Conservation (phyloP, 2,797 vertebrate species). For the Buphagus erythrorhynchus region DNA sequence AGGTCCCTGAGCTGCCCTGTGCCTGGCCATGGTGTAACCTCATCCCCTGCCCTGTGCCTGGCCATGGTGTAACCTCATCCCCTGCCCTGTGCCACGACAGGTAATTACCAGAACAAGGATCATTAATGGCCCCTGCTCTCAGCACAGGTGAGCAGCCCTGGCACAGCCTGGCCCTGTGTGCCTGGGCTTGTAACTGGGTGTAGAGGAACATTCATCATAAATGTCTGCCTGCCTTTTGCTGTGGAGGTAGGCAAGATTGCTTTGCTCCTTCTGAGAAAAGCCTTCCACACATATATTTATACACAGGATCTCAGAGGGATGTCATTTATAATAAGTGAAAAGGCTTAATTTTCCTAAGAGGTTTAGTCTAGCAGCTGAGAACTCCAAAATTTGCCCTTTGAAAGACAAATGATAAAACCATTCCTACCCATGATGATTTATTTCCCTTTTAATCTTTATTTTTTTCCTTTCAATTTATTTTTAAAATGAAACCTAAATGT, state of each 20-base stretch:
- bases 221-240: neutral
- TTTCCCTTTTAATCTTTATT: neutral
- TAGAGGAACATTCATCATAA: neutral
- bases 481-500: neutral
- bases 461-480: neutral
- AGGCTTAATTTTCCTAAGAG: constrained; percentile 1
- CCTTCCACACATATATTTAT: neutral
- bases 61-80: neutral
- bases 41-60: neutral
- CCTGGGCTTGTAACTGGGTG: fast-evolving
- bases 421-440: neutral
- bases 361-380: neutral
- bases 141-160: neutral
- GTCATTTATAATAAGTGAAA: neutral
- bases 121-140: neutral
- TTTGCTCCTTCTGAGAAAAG: neutral
- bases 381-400: neutral
- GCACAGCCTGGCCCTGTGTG: neutral
- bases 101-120: neutral
- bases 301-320: neutral
- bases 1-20: neutral
- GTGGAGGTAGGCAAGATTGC: neutral
- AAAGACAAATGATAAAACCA: constrained; percentile 21
- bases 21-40: neutral
- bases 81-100: neutral